These are phyloP conservation scores for Periparus ater DNA, from an alignment of 2,797 vertebrate species.

Conservation along the genomic window DNA sequence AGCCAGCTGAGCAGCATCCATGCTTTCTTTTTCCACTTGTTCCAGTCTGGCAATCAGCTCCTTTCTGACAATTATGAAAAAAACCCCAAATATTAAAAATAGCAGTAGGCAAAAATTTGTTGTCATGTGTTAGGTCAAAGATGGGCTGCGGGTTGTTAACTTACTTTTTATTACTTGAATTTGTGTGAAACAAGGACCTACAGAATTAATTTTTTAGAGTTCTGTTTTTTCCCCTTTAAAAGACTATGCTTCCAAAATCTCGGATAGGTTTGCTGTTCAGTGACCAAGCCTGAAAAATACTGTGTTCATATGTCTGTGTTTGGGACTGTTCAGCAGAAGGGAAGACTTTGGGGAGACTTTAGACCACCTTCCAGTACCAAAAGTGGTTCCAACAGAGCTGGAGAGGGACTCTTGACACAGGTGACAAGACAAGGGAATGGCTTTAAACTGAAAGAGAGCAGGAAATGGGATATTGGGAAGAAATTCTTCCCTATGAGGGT, in stretches of 20 bases:
- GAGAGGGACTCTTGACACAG: background rate
- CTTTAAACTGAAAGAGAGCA: background rate
- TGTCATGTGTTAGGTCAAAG: background rate
- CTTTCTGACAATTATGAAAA: constrained; percentile 74
- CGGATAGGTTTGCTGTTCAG: background rate
- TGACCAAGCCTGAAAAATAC: background rate
- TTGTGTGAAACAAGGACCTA: background rate
- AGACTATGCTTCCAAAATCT: background rate
- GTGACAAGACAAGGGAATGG: background rate
- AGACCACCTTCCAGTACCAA: background rate
- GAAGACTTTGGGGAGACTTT: background rate
- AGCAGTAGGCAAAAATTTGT: background rate
- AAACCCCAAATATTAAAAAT: background rate
- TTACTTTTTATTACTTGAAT: background rate
- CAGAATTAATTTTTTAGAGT: background rate
- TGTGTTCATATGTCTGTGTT: background rate
- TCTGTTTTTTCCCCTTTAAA: background rate
- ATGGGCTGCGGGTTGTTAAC: background rate
- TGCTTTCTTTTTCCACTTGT: constrained; percentile 89
- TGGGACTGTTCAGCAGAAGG: background rate
- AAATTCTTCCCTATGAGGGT: background rate
- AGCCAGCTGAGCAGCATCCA: constrained; percentile 87
- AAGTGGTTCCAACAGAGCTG: background rate
- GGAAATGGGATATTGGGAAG: background rate
- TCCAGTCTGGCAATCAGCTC: constrained; percentile 91